Conservation (phyloP, 2,113 vertebrate species). For the Indicator indicator region DNA sequence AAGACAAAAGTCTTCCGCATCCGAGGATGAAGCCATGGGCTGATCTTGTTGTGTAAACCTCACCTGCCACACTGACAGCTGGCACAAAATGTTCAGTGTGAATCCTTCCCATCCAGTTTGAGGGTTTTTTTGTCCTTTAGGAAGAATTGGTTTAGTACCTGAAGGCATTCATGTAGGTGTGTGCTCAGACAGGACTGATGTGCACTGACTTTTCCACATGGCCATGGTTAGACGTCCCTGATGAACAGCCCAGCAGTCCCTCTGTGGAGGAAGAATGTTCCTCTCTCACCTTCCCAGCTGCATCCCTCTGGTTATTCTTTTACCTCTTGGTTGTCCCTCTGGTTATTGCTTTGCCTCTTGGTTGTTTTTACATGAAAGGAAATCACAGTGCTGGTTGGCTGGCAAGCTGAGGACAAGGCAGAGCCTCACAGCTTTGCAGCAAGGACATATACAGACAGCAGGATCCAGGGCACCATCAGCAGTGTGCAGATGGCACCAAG, state of each 20-base stretch:
- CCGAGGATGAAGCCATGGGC: background rate
- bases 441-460: fast-evolving
- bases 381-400: background rate
- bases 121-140: background rate
- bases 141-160: background rate
- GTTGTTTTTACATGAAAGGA: background rate
- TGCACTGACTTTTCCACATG: background rate
- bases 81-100: background rate
- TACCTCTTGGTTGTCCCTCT: no score
- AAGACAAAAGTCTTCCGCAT: background rate
- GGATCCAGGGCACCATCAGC: no score
- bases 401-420: background rate
- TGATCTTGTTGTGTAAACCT: background rate
- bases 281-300: background rate
- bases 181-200: background rate
- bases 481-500: no score
- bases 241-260: background rate
- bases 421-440: background rate
- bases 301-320: background rate
- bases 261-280: background rate
- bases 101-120: background rate
- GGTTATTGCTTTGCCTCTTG: background rate
- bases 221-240: background rate
- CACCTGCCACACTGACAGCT: background rate
- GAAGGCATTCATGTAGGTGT: background rate